Base-by-base conservation (phyloP, 2,113 vertebrate genomes). In the Gnathonemus longibarbis region DNA sequence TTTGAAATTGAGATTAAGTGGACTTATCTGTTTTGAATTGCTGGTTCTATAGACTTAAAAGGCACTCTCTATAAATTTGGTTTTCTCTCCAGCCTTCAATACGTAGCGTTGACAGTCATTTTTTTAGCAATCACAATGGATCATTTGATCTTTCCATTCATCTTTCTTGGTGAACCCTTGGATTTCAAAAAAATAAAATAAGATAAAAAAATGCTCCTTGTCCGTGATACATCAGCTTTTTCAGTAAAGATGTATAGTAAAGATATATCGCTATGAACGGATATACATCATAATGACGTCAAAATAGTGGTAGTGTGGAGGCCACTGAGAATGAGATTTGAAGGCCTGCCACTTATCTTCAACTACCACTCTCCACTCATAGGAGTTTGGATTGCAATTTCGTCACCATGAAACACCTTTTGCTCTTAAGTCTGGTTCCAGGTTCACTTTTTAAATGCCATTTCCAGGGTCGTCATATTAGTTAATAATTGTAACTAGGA, bases 51-150 rank as follows among this genome's bases (percentile, higher is more conserved):
- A 90, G 91, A 92, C 93, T 91, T 92, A 91, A 92, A 96, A 96
- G 95, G 94, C 95, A 96, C 95, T 92, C 93, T 93, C 94, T 93
- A 94, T 93, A 89, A 92, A 90, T 93, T 90, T 92, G 92, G 92
- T 93, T 92, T 90, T 46, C 77, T 87, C 91, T 92, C 92, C 92
- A 88, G 89, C 87, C 90, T 90, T 94, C 90, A 91, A 19, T 93
- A 92, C 92, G 90, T 90, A 91, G 90, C 84, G 92, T 92, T 90
- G 91, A 93, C 88, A 77, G 89, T 89, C 85, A 88, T 35, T 6
- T 9, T 89, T 49, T 49, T 50, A 53, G 4, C 10, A 31, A 17
- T 53, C 2, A 8, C 42, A 24, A 87, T 19, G 21, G 48, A 87
- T 35, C 27, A 50, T 27, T 52, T 13, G 5, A 52, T 86, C 6